These are phyloP conservation scores for Haliclystus octoradiatus DNA, from an alignment of 30 jellyfish, hydroid and myxozoan species.

Conservation along the genomic window DNA sequence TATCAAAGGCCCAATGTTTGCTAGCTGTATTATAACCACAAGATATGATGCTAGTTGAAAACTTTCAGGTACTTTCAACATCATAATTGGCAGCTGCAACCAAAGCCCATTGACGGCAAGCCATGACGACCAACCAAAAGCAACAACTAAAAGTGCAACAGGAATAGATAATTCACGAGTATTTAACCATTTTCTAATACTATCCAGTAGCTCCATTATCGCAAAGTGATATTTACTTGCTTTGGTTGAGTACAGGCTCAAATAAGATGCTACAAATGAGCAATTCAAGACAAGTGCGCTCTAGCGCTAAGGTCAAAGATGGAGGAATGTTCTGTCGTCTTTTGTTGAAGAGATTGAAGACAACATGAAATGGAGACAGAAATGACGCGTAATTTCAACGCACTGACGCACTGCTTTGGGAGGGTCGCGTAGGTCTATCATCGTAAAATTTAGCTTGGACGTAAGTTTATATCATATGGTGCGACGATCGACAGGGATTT, in stretches of 20 bases:
- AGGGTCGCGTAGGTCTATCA: too few species aligned
- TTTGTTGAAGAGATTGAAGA: too few species aligned
- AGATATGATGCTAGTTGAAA: constrained; percentile 69
- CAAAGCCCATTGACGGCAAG: constrained; percentile 78
- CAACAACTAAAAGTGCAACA: constrained; percentile 24
- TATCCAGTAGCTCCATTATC: background rate
- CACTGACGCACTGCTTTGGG: too few species aligned
- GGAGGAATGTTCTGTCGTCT: too few species aligned
- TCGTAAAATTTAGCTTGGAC: too few species aligned
- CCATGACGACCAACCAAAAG: constrained; percentile 86
- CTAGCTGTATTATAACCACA: constrained; percentile 60
- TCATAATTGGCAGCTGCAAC: constrained; percentile 70
- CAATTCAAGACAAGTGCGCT: background rate
- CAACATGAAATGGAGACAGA: too few species aligned
- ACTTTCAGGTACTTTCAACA: constrained; percentile 55
- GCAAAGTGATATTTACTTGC: background rate
- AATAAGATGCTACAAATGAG: background rate
- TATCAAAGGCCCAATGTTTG: constrained; percentile 71
- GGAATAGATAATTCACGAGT: background rate
- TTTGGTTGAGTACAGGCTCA: background rate
- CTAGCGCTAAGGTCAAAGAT: background rate
- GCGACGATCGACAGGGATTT: too few species aligned
- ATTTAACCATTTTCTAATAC: background rate
- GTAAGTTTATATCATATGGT: too few species aligned
- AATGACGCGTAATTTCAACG: too few species aligned